Evolutionary conservation across 2,113 vertebrate genomes (phyloP).

Genomic region (Bucco capensis): DNA sequence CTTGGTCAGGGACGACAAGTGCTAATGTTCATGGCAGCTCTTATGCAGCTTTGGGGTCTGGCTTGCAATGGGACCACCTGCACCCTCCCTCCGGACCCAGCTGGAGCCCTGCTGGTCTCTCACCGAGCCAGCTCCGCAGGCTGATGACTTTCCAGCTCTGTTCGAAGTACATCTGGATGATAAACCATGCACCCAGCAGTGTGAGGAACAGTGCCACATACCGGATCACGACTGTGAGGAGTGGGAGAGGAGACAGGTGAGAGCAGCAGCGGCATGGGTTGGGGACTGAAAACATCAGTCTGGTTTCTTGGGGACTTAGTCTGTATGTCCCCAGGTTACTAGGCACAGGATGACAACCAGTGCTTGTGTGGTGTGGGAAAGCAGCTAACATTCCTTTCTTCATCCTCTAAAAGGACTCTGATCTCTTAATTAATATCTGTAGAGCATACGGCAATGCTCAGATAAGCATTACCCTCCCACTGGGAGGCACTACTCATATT

Average conservation of each 20-base stretch:
- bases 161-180: neutral
- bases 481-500: neutral
- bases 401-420: neutral
- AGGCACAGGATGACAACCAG: neutral
- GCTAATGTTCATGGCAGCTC: neutral
- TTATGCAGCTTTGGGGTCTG: neutral
- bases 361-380: neutral
- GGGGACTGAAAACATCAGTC: fast-evolving
- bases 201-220: neutral
- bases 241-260: neutral
- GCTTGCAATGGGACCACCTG: fast-evolving
- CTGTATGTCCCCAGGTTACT: fast-evolving
- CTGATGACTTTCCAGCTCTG: neutral
- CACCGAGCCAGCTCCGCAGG: constrained; percentile 44
- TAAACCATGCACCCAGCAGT: constrained; percentile 23
- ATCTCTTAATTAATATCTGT: constrained; percentile 15
- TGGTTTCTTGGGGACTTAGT: neutral
- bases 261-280: neutral
- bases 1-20: neutral
- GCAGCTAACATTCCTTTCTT: neutral
- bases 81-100: fast-evolving
- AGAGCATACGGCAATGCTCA: neutral
- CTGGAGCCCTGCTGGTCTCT: fast-evolving
- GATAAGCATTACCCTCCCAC: neutral
- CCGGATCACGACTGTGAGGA: constrained; percentile 35